Base-by-base conservation (phyloP, 2,113 vertebrate species). In the Dipodomys ordii region DNA sequence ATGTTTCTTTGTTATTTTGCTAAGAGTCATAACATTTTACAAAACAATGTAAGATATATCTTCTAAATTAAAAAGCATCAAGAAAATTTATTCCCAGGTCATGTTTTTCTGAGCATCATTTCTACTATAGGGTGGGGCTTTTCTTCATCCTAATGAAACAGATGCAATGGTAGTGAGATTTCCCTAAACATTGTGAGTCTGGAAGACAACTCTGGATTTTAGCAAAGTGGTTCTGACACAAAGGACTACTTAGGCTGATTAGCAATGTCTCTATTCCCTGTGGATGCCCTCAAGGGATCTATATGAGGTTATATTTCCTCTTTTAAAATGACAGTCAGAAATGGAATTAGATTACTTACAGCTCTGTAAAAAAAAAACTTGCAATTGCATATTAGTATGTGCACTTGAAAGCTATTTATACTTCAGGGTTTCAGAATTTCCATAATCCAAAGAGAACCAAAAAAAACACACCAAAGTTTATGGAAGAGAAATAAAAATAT, bases 201-300 rank as follows among this genome's bases (percentile, higher is more conserved):
- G 90, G 77, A 84, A 60, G 88, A 93, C 85, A 92, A 22, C 74
- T 93, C 82, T 90, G 11, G 13, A 96, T 84, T 96, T 95, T 25
- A 84, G 68, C 92, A 62, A 95, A 97, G 90, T 71, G 96, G 88
- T 68, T 62, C 7, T 73, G 62, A 90, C 91, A 76, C 92, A 92
- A 96, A 94, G 96, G 96, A 92, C 96, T 94, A 96, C 96, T 97
- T 96, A 96, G 53, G 44, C 85, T 98, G 93, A 98, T 84, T 97
- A 94, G 82, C 92, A 67, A 89, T 23, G 60, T 78, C 78, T 90
- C 83, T 95, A 22, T 85, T 96, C 90, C 93, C 94, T 77, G 65
- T 83, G 86, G 87, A 84, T 76, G 53, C 80, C 88, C 96, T 94
- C 94, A 28, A 92, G 96, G 92, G 96, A 96, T 88, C 95, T 68